A percentile compares a stretch with the other conserved stretches of the same genome.
Evolutionary conservation across 1,140 invertebrate genomes (phyloP).

Genomic region (Pinna nobilis): DNA sequence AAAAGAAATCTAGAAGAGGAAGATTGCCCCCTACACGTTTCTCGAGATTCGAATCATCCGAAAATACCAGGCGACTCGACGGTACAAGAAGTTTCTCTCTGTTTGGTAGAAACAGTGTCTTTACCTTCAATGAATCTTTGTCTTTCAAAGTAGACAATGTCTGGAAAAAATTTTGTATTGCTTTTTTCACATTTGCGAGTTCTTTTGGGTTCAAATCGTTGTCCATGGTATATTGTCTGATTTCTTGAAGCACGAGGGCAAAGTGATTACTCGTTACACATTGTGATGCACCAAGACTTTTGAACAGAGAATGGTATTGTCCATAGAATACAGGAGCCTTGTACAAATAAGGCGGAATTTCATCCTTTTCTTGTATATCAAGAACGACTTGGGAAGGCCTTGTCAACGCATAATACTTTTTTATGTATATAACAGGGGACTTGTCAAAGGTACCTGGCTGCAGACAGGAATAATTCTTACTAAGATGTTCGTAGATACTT

Average conservation of each 20-base stretch:
- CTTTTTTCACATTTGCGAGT: constrained; percentile 41
- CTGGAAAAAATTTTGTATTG: constrained; percentile 38
- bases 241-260: constrained; percentile 8
- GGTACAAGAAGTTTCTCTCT: constrained; percentile 18
- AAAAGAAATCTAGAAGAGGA: constrained; percentile 38
- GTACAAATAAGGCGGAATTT: constrained; percentile 54
- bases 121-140: neutral
- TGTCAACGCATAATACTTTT: neutral
- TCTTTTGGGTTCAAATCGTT: constrained; percentile 53
- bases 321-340: constrained; percentile 52
- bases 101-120: constrained; percentile 54
- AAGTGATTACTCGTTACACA: constrained; percentile 42
- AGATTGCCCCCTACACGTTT: constrained; percentile 13
- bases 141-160: neutral
- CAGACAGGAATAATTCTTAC: neutral
- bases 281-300: constrained; percentile 46
- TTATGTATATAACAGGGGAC: constrained; percentile 20
- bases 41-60: constrained; percentile 22
- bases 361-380: constrained; percentile 43
- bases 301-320: constrained; percentile 52
- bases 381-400: constrained; percentile 49
- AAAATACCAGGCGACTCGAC: constrained; percentile 40
- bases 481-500: neutral
- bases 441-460: neutral
- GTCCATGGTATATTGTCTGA: constrained; percentile 19